Conservation (phyloP, 2,888 invertebrate species). For the Seira ritae region DNA sequence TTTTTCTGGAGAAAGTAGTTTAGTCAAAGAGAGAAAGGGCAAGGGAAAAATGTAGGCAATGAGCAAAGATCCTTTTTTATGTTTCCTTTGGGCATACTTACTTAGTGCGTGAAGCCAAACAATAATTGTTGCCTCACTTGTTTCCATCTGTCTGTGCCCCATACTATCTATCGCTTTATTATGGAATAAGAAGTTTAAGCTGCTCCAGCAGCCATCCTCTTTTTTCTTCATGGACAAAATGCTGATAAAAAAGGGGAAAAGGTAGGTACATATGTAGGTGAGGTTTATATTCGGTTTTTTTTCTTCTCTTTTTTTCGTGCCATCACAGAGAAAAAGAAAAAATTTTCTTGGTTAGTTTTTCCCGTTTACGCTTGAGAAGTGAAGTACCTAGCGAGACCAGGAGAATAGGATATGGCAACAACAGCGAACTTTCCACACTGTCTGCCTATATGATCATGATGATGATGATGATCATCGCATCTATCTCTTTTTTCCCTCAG, state of each 20-base stretch:
- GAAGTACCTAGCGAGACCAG: slow-evolving; percentile 3
- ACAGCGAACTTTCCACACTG: neutral
- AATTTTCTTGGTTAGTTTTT: neutral
- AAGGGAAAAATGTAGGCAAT: slow-evolving; percentile 66
- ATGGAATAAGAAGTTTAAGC: slow-evolving; percentile 35
- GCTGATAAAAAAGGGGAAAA: neutral
- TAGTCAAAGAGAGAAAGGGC: slow-evolving; percentile 23
- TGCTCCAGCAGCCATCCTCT: neutral
- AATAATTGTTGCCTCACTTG: slow-evolving; percentile 73
- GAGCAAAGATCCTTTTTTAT: slow-evolving; percentile 73
- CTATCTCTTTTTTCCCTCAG: slow-evolving; percentile 17
- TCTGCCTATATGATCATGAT: too few relatives aligned
- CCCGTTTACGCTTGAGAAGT: neutral
- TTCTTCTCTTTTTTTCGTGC: neutral
- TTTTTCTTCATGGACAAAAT: neutral
- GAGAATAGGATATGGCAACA: neutral
- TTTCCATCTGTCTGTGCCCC: slow-evolving; percentile 68
- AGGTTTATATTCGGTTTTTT: slow-evolving; percentile 1
- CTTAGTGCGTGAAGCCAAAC: slow-evolving; percentile 73
- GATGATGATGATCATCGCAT: slow-evolving; percentile 9
- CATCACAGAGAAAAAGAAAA: neutral
- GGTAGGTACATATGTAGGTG: neutral
- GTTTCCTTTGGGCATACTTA: slow-evolving; percentile 73
- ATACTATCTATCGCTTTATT: slow-evolving; percentile 63
- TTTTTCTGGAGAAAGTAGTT: slow-evolving; percentile 35